Percentiles rank a stretch among this genome's conserved stretches.
These are phyloP conservation scores for Iguana delicatissima DNA, from an alignment of 2,797 vertebrate species.

Conservation along the genomic window DNA sequence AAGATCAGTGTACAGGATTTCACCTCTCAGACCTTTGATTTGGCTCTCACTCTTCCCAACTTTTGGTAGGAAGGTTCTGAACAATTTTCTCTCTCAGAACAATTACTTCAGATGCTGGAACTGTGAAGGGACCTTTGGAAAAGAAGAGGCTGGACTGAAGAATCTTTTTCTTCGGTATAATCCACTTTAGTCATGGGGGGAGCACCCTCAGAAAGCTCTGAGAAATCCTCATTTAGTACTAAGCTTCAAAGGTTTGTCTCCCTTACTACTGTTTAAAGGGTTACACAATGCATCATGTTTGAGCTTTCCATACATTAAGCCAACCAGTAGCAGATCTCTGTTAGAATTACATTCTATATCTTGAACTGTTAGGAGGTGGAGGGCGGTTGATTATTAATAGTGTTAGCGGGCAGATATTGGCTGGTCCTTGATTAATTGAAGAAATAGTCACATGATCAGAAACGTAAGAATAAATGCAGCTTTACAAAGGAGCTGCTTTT, in stretches of 20 bases:
- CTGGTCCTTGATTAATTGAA: not conserved
- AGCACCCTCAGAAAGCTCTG: not conserved
- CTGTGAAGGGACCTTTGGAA: not conserved
- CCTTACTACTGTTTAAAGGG: not conserved
- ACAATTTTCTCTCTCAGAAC: not conserved
- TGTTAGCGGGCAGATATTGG: not conserved
- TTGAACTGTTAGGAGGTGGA: not conserved
- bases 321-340: not conserved
- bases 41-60: not conserved
- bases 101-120: not conserved
- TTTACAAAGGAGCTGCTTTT: not conserved
- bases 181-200: not conserved
- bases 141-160: not conserved
- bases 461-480: not conserved
- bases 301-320: not conserved
- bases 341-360: conserved; percentile 1
- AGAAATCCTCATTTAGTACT: not conserved
- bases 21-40: not conserved
- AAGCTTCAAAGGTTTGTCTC: not conserved
- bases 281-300: not conserved
- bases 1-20: not conserved
- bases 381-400: not conserved
- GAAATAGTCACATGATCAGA: not conserved
- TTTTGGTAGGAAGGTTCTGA: not conserved
- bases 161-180: not conserved